Evolutionary conservation across 2,113 vertebrate species (phyloP), one percentile per base, ranked within the genome.

Genomic region (Hippoglossus stenolepis): DNA sequence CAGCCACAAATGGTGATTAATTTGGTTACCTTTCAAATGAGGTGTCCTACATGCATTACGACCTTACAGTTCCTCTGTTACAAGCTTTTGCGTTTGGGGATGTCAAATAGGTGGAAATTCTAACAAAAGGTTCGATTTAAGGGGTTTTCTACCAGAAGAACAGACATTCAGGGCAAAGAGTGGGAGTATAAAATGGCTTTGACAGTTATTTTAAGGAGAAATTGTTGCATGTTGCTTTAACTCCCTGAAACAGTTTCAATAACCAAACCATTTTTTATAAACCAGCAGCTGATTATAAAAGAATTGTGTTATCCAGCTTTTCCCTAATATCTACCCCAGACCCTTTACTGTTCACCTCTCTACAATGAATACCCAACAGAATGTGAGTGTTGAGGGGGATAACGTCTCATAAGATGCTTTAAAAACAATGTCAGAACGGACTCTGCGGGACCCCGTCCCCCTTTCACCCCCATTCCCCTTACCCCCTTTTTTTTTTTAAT

Each of bases 361-460:
- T 15, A 14, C 9, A 57, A 23, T 12, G 3, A 21, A n/a, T 2
- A n/a, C 9, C 20, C 24, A 26, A 28, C 56, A 73, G 45, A 20
- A 73, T 35, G 31, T 0, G 8, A 60, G 53, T 26, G 18, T 20
- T 23, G 51, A 24, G 24, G 9, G 35, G 47, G 49, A 23, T 18
- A 66, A 59, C 43, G 17, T 67, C 57, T 54, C 18, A 68, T 35
- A 47, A 56, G 26, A 63, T 13, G 14, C 51, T 64, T 51, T 51
- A 65, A 58, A 21, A 38, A 4, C 40, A 70, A 43, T 45, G 49
- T 45, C 38, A 70, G 60, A 43, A 35, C 31, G 2, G 9, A 31
- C 31, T 43, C 31, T 54, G 26, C 17, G 54, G 47, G 73, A 26
- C 3, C 7, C 56, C 15, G 1, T 58, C 45, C 53, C 53, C 28